Percentiles rank a stretch among this genome's conserved stretches.
These are phyloP conservation scores for Troides aeacus DNA, from an alignment of 2,888 invertebrate species.

Conservation along the genomic window DNA sequence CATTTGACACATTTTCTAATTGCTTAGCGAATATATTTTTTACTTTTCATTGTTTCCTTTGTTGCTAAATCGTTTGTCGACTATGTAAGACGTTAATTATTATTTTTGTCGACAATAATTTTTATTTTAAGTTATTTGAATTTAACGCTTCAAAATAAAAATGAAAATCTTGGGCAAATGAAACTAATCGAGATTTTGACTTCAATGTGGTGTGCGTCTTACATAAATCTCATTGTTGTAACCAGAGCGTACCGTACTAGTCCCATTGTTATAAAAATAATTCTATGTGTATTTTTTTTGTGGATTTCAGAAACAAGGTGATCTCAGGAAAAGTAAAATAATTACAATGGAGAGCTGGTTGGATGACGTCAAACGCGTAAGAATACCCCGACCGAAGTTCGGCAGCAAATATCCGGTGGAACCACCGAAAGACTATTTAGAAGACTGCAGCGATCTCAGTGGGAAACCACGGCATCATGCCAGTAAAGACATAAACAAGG, in stretches of 20 bases:
- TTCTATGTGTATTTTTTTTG: neutral
- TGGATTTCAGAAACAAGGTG: neutral
- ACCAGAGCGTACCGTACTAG: no score
- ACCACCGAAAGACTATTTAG: conserved; percentile 89
- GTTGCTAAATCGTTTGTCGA: conserved; percentile 21
- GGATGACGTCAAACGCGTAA: conserved; percentile 89
- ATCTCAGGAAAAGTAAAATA: neutral
- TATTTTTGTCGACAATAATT: neutral
- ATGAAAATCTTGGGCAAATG: no score
- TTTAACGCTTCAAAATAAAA: no score
- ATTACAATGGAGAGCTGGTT: conserved; percentile 89
- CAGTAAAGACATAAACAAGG: conserved; percentile 82
- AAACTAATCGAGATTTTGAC: no score
- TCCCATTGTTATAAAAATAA: neutral
- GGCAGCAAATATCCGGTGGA: conserved; percentile 84
- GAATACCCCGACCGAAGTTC: conserved; percentile 92
- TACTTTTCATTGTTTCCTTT: conserved; percentile 13
- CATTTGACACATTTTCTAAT: conserved; percentile 20
- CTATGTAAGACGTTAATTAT: neutral
- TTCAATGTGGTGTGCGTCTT: no score
- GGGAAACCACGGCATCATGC: conserved; percentile 73
- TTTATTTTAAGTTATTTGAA: no score
- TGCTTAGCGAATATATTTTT: conserved; percentile 12
- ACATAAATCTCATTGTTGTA: no score
- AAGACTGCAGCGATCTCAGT: conserved; percentile 80